Conservation (phyloP, 2,888 invertebrate species). For the Drepanosiphum platanoidis region DNA sequence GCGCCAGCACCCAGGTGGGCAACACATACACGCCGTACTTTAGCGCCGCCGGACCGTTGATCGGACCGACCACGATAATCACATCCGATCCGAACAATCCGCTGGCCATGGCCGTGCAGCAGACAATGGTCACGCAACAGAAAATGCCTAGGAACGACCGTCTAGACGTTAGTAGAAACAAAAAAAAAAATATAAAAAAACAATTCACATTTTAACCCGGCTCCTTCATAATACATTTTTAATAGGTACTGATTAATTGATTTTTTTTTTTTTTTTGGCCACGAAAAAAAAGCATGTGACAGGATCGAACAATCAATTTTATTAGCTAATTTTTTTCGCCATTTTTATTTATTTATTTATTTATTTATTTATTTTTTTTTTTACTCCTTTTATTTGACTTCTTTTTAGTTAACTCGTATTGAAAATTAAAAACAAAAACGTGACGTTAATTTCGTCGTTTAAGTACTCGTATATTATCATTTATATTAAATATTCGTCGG, state of each 20-base stretch:
- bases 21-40: constrained; percentile 93
- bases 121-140: constrained; percentile 86
- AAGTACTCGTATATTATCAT: background rate
- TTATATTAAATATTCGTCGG: background rate
- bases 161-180: constrained; percentile 81
- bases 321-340: background rate
- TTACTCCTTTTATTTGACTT: background rate
- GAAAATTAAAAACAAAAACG: no score
- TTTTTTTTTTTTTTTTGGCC: constrained; percentile 98
- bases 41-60: constrained; percentile 75
- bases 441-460: background rate
- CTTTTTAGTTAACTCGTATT: background rate
- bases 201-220: no score
- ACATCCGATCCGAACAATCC: constrained; percentile 89
- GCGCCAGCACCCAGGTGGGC: constrained; percentile 73
- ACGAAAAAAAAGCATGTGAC: constrained; percentile 84
- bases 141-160: constrained; percentile 95
- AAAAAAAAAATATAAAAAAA: constrained; percentile 92
- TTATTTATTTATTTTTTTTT: background rate
- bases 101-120: constrained; percentile 81
- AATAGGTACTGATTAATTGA: constrained; percentile 86
- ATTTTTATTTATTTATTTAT: no score
- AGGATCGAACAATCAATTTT: background rate
- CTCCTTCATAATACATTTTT: constrained; percentile 98
- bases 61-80: constrained; percentile 72